Conservation (phyloP, 30 jellyfish, hydroid and myxozoan species). For the Haliclystus octoradiatus region DNA sequence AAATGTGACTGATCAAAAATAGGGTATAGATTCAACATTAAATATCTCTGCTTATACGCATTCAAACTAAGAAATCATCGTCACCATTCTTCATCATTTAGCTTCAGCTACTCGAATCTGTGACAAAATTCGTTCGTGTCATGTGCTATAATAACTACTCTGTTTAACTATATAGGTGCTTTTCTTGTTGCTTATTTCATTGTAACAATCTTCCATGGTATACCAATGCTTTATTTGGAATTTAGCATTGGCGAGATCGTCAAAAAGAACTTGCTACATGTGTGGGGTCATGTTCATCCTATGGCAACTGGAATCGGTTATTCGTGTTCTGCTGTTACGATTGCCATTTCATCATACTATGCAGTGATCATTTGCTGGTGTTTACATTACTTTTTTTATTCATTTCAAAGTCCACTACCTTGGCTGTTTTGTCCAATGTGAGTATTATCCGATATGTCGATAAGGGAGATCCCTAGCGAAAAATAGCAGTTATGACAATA, state of each 20-base stretch:
- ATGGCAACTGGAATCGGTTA: conserved; percentile 73
- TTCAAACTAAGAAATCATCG: too few relatives aligned
- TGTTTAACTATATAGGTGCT: conserved; percentile 47
- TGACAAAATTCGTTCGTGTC: too few relatives aligned
- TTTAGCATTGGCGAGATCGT: conserved; percentile 65
- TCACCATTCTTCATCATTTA: too few relatives aligned
- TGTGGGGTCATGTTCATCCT: conserved; percentile 68
- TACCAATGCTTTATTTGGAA: conserved; percentile 76
- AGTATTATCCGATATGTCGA: too few relatives aligned
- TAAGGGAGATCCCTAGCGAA: too few relatives aligned
- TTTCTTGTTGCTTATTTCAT: conserved; percentile 74
- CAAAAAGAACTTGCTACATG: conserved; percentile 64
- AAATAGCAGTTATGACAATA: too few relatives aligned
- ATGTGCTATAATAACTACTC: too few relatives aligned
- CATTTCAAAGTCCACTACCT: conserved; percentile 79
- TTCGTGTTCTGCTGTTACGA: conserved; percentile 37
- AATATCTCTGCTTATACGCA: too few relatives aligned
- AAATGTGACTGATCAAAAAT: too few relatives aligned
- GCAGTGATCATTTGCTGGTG: conserved; percentile 80
- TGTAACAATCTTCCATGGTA: conserved; percentile 66
- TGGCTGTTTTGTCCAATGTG: conserved; percentile 72
- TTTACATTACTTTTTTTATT: conserved; percentile 52
- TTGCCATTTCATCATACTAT: conserved; percentile 49
- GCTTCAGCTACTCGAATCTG: too few relatives aligned
- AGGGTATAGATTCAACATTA: too few relatives aligned